A percentile compares a stretch with the other conserved stretches of the same genome.
phyloP scores from a whole-genome alignment of 1,140 invertebrate species.

The Halotydeus destructor region DNA sequence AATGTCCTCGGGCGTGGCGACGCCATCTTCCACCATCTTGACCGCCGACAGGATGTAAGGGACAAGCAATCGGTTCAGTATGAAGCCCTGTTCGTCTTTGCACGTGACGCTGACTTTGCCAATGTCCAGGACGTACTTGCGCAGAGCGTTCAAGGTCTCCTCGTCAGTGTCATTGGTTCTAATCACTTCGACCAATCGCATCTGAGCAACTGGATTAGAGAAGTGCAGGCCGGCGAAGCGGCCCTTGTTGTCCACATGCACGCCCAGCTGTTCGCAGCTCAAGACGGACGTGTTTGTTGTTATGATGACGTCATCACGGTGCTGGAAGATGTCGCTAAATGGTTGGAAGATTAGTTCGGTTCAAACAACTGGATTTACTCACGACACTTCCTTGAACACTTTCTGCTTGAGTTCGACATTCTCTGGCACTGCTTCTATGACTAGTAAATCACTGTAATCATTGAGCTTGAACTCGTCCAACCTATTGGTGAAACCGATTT shows the following conservation, averaged over 20 bases:
- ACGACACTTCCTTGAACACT: conserved; percentile 40
- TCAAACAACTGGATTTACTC: too few relatives aligned
- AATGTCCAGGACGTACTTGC: conserved; percentile 51
- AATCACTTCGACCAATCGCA: conserved; percentile 57
- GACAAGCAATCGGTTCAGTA: conserved; percentile 58
- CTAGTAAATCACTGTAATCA: conserved; percentile 50
- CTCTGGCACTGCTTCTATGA: conserved; percentile 71
- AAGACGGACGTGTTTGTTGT: conserved; percentile 74
- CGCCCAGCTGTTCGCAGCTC: conserved; percentile 56
- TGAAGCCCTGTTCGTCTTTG: conserved; percentile 61
- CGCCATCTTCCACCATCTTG: conserved; percentile 47
- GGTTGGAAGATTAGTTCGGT: too few relatives aligned
- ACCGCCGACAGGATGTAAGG: conserved; percentile 54
- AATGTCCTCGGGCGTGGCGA: conserved; percentile 44
- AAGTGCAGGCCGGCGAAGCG: conserved; percentile 37
- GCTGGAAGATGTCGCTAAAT: too few relatives aligned
- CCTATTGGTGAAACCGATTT: conserved; percentile 7
- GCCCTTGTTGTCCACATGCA: conserved; percentile 5
- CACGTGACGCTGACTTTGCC: conserved; percentile 58
- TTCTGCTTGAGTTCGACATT: conserved; percentile 56
- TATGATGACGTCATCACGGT: conserved; percentile 47
- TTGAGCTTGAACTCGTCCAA: conserved; percentile 23
- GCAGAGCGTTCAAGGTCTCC: conserved; percentile 43
- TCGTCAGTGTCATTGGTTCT: conserved; percentile 34
- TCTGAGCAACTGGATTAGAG: conserved; percentile 76